Base-by-base conservation (phyloP, 37 sponge, comb jelly and placozoan genomes). In the Geodia barretti region DNA sequence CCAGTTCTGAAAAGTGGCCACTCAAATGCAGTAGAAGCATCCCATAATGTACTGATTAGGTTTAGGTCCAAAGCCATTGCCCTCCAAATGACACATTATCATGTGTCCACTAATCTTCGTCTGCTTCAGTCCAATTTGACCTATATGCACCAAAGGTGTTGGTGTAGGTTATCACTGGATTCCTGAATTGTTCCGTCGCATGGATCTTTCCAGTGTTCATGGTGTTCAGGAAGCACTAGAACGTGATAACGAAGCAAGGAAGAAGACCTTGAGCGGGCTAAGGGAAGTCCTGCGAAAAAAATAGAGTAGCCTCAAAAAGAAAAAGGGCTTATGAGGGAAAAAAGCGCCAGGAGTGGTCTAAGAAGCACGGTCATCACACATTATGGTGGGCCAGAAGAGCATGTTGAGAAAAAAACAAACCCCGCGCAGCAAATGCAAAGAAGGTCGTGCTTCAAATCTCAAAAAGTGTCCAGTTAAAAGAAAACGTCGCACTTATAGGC, bases 81-180 rank as follows among this genome's bases (percentile, higher is more conserved):
- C 4, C 58, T 82, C 4, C 32, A 60, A 36, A 30, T 74, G 62
- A 42, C 73, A 3, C 83, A 82, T 62, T 40, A 64, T 29, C 4
- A 72, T 0, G 7, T 61, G 26, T 73, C 74, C 58, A 82, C 83
- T 2, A 61, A 82, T 30, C n/a, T 82, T 41, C 74, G 39, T 23
- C 65, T 82, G 2, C 38, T 72, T 1, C 83, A 82, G 32, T 1
- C 71, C 23, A 72, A 72, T 24, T 1, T 82, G 74, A 82, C 73
- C 9, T 82, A 39, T 31, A 38, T 82, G 32, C 4, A 25, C 23
- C 4, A 24, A 5, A 34, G 37, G 26, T 4, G 40, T n/a, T 28
- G 83, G 83, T 8, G 9, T 26, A 40, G 2, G 59, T 4, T 82
- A 82, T 33, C 75, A 82, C 58, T 82, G 83, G 83, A 61, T 74